phyloP scores from a whole-genome alignment of 1,140 invertebrate genomes.

The Solenopsis fugax region DNA sequence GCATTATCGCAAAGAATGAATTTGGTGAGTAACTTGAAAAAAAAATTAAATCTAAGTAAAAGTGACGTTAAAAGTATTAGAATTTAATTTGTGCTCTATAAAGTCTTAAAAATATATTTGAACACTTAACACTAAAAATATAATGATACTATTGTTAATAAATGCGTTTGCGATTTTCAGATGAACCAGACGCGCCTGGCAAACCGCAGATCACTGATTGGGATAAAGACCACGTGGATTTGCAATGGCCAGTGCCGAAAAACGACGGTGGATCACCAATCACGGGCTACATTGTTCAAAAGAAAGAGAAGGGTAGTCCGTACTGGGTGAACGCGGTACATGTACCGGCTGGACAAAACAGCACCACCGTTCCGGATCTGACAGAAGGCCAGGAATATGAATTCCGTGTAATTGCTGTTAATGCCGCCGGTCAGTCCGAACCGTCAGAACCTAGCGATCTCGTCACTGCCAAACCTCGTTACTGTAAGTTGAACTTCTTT shows the following conservation, averaged over 20 bases:
- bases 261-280: conserved; percentile 96
- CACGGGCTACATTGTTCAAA: conserved; percentile 97
- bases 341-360: conserved; percentile 92
- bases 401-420: conserved; percentile 98
- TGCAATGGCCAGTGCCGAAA: conserved; percentile 95
- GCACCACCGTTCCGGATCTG: conserved; percentile 94
- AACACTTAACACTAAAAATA: not conserved
- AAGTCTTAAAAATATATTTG: not conserved
- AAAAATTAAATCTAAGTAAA: not conserved
- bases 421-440: conserved; percentile 97
- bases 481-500: conserved; percentile 87
- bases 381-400: conserved; percentile 98
- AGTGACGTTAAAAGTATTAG: not conserved
- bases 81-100: not conserved
- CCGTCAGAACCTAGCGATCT: conserved; percentile 97
- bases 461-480: conserved; percentile 94
- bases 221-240: conserved; percentile 97
- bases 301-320: conserved; percentile 97
- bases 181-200: conserved; percentile 96
- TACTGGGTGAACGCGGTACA: conserved; percentile 96
- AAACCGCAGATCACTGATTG: conserved; percentile 95
- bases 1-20: conserved; percentile 97
- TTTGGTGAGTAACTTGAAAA: conserved; percentile 87
- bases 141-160: not conserved
- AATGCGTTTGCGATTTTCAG: conserved; percentile 83